Evolutionary conservation across 2,797 vertebrate genomes (phyloP).

Genomic region (Falco rusticolus): DNA sequence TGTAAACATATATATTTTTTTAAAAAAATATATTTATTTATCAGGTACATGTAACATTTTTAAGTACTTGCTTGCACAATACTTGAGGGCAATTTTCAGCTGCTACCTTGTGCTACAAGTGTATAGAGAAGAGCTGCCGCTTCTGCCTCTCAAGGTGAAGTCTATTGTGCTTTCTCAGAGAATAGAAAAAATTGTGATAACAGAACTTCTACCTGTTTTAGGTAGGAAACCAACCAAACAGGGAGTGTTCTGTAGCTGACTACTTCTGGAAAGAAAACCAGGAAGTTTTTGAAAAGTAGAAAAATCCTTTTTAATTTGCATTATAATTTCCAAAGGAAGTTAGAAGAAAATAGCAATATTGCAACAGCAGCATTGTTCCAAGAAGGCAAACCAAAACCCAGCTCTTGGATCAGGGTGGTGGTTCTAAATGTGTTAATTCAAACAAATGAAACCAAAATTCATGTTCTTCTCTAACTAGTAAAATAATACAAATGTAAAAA

Average conservation of each 20-base stretch:
- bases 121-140: not conserved
- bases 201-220: not conserved
- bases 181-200: not conserved
- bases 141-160: not conserved
- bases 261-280: not conserved
- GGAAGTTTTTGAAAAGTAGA: not conserved
- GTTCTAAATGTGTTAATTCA: not conserved
- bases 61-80: not conserved
- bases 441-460: not conserved
- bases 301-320: not conserved
- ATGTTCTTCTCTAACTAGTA: not conserved
- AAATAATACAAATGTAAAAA: not conserved
- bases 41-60: not conserved
- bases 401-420: not conserved
- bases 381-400: not conserved
- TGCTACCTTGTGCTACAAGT: not conserved
- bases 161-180: not conserved
- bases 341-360: not conserved
- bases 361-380: not conserved
- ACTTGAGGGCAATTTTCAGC: not conserved
- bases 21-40: not conserved
- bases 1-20: not conserved
- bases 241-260: not conserved
- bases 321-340: not conserved
- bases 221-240: not conserved